A percentile compares a stretch with the other conserved stretches of the same genome.
These are phyloP conservation scores for Rhynchopsitta pachyrhyncha DNA, from an alignment of 2,113 vertebrate species.

Conservation along the genomic window DNA sequence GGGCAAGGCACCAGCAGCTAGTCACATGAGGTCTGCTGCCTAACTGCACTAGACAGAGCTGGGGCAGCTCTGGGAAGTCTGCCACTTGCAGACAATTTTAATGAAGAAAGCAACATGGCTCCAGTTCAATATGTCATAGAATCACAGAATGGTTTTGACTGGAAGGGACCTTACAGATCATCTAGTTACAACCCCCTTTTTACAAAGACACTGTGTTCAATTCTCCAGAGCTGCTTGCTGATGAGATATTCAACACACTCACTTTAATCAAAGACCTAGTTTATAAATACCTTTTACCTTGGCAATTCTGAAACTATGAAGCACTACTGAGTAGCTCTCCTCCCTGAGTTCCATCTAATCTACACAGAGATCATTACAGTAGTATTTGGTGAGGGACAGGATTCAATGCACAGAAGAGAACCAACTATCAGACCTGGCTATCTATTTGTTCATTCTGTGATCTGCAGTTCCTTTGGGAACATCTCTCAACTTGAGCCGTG, in stretches of 20 bases:
- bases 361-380: not conserved
- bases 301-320: not conserved
- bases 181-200: not conserved
- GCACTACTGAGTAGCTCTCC: not conserved
- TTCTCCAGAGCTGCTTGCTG: not conserved
- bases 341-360: not conserved
- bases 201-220: not conserved
- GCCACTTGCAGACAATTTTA: not conserved
- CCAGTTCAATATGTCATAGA: not conserved
- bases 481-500: not conserved
- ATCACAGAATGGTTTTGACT: not conserved
- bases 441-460: not conserved
- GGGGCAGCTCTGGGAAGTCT: slow-evolving; percentile 17
- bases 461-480: not conserved
- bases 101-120: slow-evolving; percentile 4
- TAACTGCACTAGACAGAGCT: slow-evolving; percentile 8
- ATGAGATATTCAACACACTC: not conserved
- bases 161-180: not conserved
- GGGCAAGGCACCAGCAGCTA: slow-evolving; percentile 27
- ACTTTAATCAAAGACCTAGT: not conserved
- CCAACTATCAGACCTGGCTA: not conserved
- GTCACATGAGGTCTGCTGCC: slow-evolving; percentile 21
- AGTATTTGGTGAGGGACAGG: not conserved
- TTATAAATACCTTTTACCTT: not conserved
- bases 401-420: not conserved